Base-by-base conservation (phyloP, 2,888 invertebrate species). In the Rhyacophila evoluta region DNA sequence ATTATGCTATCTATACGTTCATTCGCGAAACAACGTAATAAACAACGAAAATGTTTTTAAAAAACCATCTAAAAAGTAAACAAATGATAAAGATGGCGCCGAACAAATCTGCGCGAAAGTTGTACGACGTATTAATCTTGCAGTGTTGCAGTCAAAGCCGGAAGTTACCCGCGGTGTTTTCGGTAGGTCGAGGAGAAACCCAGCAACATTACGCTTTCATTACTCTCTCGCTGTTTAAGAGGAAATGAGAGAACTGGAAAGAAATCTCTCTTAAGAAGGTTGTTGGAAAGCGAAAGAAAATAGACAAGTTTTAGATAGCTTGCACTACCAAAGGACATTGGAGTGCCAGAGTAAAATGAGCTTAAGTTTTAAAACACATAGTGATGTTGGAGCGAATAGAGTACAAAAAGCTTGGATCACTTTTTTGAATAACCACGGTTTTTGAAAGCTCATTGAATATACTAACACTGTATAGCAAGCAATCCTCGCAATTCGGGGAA, bases 211-310 rank as follows among this genome's bases (percentile, higher is more conserved):
- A 27, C 39, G 19, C 70, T 38, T 39, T 38, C 39, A 41, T 41
- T 41, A 39, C 73, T 41, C 27, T 27, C 37, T 33, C 41, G 33
- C 25, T 55, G 76, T 15, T 29, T 71, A 71, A 75, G 38, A 39
- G 76, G 76, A 76, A 76, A 76, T 76, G 76, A 76, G 55, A 67
- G 71, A 71, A 72, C 33, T 28, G 41, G 71, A 41, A 39, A 29
- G 36, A 76, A 76, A 41, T 76, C 29, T 72, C 55, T 55, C 41
- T 29, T 19, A 39, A 15, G 74, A 19, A 68, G 68, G 25, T 5
- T 8, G 74, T 33, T 4, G 33, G 36, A 15, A 27, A 37, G 37
- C 2, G 8, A 36, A 25, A 25, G 36, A 68, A 68, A 33, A 67
- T 27, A 27, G 25, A 68, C 67, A 11, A 74, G 19, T 19, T n/a